These are phyloP conservation scores for Pseudomyrmex cubaensis DNA, from an alignment of 1,140 invertebrate species.

Conservation along the genomic window DNA sequence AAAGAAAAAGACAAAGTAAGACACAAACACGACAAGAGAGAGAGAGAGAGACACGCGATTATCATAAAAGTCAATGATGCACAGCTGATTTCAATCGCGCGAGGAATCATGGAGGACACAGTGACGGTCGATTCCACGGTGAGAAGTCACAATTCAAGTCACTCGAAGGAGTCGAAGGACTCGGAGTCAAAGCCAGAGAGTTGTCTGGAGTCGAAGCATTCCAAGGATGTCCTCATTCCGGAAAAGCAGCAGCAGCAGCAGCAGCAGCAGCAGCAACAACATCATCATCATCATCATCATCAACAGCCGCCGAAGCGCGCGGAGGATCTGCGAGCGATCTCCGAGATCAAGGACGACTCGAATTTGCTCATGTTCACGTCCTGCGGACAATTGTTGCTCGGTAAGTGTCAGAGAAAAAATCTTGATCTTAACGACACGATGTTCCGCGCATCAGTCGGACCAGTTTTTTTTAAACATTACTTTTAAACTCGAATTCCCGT, in stretches of 20 bases:
- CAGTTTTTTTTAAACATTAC: neutral
- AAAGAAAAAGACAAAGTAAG: neutral
- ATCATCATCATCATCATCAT: conserved; percentile 5
- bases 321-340: conserved; percentile 35
- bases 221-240: conserved; percentile 80
- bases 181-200: conserved; percentile 79
- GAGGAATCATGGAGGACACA: conserved; percentile 65
- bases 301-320: conserved; percentile 27
- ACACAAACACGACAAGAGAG: neutral
- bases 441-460: too few species aligned
- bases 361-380: conserved; percentile 82
- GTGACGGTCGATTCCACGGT: conserved; percentile 81
- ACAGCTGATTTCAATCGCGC: neutral
- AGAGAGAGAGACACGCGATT: neutral
- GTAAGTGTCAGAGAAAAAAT: conserved; percentile 67
- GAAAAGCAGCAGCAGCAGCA: conserved; percentile 72
- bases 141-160: conserved; percentile 81
- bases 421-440: neutral
- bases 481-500: too few species aligned
- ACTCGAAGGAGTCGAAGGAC: conserved; percentile 78
- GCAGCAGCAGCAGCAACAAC: too few species aligned
- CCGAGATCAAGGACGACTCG: conserved; percentile 77
- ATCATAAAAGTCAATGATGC: conserved; percentile 13
- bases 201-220: conserved; percentile 80
- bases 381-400: conserved; percentile 81